Base-by-base conservation (phyloP, 2,888 invertebrate species). In the Gonocerus acuteangulatus region DNA sequence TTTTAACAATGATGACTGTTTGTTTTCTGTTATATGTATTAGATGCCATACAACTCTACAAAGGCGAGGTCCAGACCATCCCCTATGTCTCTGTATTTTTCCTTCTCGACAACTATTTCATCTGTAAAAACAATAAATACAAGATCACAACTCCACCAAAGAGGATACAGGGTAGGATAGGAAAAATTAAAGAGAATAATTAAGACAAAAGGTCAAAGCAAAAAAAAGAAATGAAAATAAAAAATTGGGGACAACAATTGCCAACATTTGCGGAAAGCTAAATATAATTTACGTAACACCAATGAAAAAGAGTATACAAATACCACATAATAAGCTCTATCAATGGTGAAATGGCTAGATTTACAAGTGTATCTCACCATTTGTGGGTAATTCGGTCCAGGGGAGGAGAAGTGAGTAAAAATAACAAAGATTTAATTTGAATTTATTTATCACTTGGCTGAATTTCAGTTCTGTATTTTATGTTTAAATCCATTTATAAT, bases 41-140 rank as follows among this genome's bases (percentile, higher is more conserved):
- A 82, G 73, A 79, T 80, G 72, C 80, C 81, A 72, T 82, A 81
- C 72, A 83, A 75, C 73, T 83, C 82, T 80, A 95, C 93, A 83
- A 97, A 96, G 75, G 97, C 97, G 76, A 91, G 90, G 81, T 99
- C 97, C 84, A 99, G 84, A 79, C 97, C 97, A 85, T 97, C 97
- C 83, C 95, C 95, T 82, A 99, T 96, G 81, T 91, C 89, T 86
- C 96, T 97, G 94, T 95, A 97, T 78, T 95, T 94, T 82, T 97
- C 96, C 85, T 97, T 99, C 79, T 92, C 92, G 77, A 89, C 86
- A 74, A 93, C 90, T 76, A 93, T 86, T 77, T 93, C 92, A 85
- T 93, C 93, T 93, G 84, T 70, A 80, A 79, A 61, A 61, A 59
- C 42, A 67, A 23, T 56, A 57, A 54, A 54, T 23, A 42, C 4